A percentile compares a stretch with the other conserved stretches of the same genome.
Evolutionary conservation across 2,797 vertebrate species (phyloP).

Genomic region (Paguma larvata): DNA sequence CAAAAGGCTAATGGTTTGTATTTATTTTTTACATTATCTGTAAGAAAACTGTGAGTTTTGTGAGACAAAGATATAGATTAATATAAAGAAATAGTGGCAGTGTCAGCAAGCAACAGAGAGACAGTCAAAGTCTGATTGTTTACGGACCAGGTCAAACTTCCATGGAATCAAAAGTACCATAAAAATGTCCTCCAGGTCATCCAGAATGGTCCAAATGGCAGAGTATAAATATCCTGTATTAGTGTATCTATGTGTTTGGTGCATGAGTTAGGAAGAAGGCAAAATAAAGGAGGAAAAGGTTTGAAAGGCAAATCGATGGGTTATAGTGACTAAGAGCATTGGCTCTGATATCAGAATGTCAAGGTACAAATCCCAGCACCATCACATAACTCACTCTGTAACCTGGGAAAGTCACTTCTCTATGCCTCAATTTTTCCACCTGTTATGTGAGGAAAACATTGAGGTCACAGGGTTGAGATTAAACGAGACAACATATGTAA

Average conservation of each 20-base stretch:
- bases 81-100: background rate
- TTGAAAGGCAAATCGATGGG: background rate
- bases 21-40: conserved; percentile 9
- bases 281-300: background rate
- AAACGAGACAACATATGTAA: background rate
- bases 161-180: background rate
- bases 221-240: background rate
- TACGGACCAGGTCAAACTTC: background rate
- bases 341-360: background rate
- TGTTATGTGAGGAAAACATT: background rate
- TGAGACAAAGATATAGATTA: background rate
- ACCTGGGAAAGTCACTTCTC: background rate
- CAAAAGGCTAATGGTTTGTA: background rate
- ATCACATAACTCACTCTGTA: background rate
- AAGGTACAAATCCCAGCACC: background rate
- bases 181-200: background rate
- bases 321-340: background rate
- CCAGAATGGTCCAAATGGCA: background rate
- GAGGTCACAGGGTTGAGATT: background rate
- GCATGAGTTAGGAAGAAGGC: background rate
- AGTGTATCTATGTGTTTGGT: background rate
- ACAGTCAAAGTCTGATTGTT: background rate
- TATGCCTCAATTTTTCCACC: background rate
- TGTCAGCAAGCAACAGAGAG: background rate
- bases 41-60: conserved; percentile 6